Base-by-base conservation (phyloP, 2,888 invertebrate species). In the Gibbula magus region DNA sequence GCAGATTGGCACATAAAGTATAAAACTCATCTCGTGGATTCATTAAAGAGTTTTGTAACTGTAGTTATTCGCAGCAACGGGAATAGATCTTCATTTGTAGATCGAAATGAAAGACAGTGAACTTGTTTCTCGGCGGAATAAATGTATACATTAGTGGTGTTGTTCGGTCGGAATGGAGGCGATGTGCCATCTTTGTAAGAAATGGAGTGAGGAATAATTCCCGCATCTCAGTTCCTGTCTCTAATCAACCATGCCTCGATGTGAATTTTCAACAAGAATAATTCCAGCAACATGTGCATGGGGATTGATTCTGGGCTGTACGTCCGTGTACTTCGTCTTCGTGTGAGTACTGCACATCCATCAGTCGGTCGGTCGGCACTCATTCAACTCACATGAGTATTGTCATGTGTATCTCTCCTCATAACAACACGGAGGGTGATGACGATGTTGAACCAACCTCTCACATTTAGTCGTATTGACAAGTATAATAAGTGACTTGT, bases 201-300 rank as follows among this genome's bases (percentile, higher is more conserved):
- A 81, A 74, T 79, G 78, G 54, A 77, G 80, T 67, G 75, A 79
- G 70, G 67, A 78, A 75, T 73, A 78, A 39, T 79, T 54, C 70
- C 66, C 77, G 67, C 75, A 78, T 77, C 75, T 32, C 75, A 75
- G 70, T 61, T 76, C 66, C 70, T 75, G 80, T 80, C 79, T 66
- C 77, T 66, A 80, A 80, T 29, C 73, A 83, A 87, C 73, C 77
- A 90, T 91, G 90, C 82, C 88, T 79, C 85, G 87, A 83, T 90
- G 90, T 82, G 90, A 89, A 85, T 87, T 88, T 78, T 90, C 90
- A 79, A 88, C 90, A 20, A 85, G 86, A 77, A 89, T 90, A 76
- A 90, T 91, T 74, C 99, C 99, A 94, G 99, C 99, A 94, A 97
- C 97, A 93, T 97, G 98, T 95, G 99, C 99, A 93, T 99, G 99